These are phyloP conservation scores for Bungarus multicinctus DNA, from an alignment of 2,113 vertebrate genomes.

Conservation along the genomic window DNA sequence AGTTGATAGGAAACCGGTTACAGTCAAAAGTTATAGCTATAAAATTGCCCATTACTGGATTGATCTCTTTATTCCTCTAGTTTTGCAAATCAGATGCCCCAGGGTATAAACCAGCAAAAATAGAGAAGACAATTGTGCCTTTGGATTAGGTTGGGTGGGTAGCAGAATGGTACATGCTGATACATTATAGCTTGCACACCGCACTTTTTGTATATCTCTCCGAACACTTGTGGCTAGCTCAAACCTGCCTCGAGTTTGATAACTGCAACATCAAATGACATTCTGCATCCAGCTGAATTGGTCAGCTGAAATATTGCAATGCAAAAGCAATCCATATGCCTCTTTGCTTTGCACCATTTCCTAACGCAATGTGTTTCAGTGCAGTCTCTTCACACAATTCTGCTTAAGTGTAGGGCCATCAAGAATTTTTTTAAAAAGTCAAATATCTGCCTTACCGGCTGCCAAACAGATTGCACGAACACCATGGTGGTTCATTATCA, in stretches of 20 bases:
- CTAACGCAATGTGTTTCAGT: background rate
- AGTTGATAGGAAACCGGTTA: fast-evolving
- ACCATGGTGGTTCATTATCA: background rate
- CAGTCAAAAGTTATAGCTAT: constrained; percentile 9
- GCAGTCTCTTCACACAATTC: background rate
- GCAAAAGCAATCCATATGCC: background rate
- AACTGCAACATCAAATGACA: background rate
- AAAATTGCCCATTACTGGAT: constrained; percentile 17
- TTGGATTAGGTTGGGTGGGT: background rate
- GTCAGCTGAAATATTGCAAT: background rate
- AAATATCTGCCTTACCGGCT: background rate
- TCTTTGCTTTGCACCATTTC: background rate
- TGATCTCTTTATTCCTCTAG: constrained; percentile 18
- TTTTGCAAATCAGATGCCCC: background rate
- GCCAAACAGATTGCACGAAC: background rate
- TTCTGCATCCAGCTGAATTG: background rate
- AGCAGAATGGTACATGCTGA: background rate
- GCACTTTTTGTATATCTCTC: background rate
- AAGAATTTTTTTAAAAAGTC: background rate
- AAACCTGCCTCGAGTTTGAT: background rate
- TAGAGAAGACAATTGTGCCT: background rate
- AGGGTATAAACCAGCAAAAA: background rate
- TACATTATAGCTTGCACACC: background rate
- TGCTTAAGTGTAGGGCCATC: background rate
- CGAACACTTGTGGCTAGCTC: background rate